phyloP scores from a whole-genome alignment of 2,113 vertebrate genomes.

The Blennius ocellaris region DNA sequence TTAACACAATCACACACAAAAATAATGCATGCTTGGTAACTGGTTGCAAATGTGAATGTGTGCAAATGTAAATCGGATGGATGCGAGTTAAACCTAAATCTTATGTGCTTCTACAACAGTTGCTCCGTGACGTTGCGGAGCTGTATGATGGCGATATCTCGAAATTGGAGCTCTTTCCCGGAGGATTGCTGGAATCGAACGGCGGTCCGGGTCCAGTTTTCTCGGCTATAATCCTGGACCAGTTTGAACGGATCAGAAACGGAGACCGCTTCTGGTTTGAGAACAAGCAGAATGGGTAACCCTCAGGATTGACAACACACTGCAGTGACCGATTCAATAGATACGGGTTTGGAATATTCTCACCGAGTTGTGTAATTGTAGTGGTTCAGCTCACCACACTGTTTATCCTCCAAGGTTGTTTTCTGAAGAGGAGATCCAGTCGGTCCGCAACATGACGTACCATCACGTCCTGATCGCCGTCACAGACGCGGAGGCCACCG shows the following conservation, averaged over 20 bases:
- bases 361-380: neutral
- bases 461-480: constrained; percentile 82
- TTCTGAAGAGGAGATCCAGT: constrained; percentile 81
- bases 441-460: constrained; percentile 84
- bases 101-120: constrained; percentile 33
- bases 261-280: constrained; percentile 98
- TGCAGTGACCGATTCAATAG: neutral
- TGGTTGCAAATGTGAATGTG: no score
- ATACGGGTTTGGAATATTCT: neutral
- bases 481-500: constrained; percentile 42
- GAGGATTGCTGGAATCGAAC: constrained; percentile 86
- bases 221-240: constrained; percentile 86
- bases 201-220: constrained; percentile 85
- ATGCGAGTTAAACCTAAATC: neutral
- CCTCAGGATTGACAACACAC: neutral
- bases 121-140: constrained; percentile 47
- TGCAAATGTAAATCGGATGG: no score
- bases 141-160: constrained; percentile 80
- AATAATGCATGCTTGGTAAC: no score
- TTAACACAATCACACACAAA: no score
- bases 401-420: constrained; percentile 87
- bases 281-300: constrained; percentile 91
- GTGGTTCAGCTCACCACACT: neutral
- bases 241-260: constrained; percentile 92
- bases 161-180: constrained; percentile 89